Percentiles rank a stretch among this genome's conserved stretches.
Conservation (phyloP, 2,888 invertebrate species). For the Cistogaster globosa region DNA sequence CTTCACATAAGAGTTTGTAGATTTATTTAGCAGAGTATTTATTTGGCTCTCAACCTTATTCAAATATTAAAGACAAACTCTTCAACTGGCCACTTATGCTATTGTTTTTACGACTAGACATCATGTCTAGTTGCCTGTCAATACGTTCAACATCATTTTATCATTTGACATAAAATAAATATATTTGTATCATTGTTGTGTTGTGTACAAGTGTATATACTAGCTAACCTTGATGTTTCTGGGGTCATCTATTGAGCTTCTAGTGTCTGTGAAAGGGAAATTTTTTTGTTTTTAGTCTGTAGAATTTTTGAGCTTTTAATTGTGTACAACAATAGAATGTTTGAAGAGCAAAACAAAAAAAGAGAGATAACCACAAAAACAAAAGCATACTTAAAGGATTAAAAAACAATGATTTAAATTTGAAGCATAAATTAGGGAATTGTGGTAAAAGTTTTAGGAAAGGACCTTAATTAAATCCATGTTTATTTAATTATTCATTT, state of each 20-base stretch:
- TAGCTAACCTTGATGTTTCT: constrained; percentile 33
- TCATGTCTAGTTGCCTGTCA: constrained; percentile 56
- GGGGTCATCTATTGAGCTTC: constrained; percentile 26
- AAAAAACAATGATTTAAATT: constrained; percentile 16
- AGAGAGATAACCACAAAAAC: background rate
- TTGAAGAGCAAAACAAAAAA: background rate
- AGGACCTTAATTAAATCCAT: background rate
- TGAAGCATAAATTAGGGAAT: constrained; percentile 20
- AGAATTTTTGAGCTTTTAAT: constrained; percentile 30
- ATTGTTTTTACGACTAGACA: constrained; percentile 61
- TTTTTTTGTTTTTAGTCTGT: constrained; percentile 56
- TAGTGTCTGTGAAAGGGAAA: constrained; percentile 44
- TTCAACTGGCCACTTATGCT: constrained; percentile 45
- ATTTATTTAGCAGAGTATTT: constrained; percentile 1
- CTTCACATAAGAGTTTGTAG: background rate
- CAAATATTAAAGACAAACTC: constrained; percentile 38
- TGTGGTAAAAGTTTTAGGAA: no score
- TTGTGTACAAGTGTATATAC: background rate
- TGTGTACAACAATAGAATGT: constrained; percentile 17
- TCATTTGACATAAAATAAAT: constrained; percentile 41
- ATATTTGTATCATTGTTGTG: constrained; percentile 2
- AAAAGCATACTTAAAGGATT: constrained; percentile 39
- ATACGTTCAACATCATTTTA: constrained; percentile 62
- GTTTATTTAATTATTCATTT: no score
- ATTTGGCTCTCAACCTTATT: constrained; percentile 27